These are phyloP conservation scores for Epinotia nisella DNA, from an alignment of 2,888 invertebrate species.

Conservation along the genomic window DNA sequence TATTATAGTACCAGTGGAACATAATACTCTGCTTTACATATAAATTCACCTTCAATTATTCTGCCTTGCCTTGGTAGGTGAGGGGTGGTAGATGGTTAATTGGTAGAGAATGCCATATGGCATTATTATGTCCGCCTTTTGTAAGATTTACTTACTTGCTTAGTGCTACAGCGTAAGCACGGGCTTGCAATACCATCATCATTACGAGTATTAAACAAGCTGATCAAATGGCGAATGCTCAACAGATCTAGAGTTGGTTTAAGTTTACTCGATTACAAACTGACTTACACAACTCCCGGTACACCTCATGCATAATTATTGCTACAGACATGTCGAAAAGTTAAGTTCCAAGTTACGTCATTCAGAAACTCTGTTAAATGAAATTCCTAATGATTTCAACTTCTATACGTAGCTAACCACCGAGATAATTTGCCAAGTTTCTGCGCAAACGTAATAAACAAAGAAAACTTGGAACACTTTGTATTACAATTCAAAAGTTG, in stretches of 20 bases:
- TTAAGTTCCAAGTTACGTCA: constrained; percentile 55
- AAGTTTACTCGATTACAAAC: not conserved
- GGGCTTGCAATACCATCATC: not conserved
- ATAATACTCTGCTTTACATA: not conserved
- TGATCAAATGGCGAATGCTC: not conserved
- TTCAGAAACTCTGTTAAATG: constrained; percentile 56
- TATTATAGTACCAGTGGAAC: not conserved
- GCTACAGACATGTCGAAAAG: constrained; percentile 59
- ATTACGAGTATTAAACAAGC: not conserved
- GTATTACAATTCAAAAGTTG: constrained; percentile 45
- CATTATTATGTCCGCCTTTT: not conserved
- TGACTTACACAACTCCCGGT: not conserved
- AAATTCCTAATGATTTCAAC: constrained; percentile 51
- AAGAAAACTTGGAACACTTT: constrained; percentile 38
- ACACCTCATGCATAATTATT: constrained; percentile 30
- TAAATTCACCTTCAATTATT: not conserved
- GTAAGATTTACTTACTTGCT: not conserved
- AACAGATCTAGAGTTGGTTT: not conserved
- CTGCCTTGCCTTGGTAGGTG: no score
- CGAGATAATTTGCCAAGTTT: constrained; percentile 43
- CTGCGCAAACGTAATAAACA: constrained; percentile 40
- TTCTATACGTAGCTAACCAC: constrained; percentile 43
- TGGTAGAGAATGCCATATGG: no score
- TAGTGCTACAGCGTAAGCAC: not conserved
- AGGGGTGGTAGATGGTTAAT: not conserved